These are phyloP conservation scores for Cotesia typhae DNA, from an alignment of 1,140 invertebrate genomes.

Conservation along the genomic window DNA sequence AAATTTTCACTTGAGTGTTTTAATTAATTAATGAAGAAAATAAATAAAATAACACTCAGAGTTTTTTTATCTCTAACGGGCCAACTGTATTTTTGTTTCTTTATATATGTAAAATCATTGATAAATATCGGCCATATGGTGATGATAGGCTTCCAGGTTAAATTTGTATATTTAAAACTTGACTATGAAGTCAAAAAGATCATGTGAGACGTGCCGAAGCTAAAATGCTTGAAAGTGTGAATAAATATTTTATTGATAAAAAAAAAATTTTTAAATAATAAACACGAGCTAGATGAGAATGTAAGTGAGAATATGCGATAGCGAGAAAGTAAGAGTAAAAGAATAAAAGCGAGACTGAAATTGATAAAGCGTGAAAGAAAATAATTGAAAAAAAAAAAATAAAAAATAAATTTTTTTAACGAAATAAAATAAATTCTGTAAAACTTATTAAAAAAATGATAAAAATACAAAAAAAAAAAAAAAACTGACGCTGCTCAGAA, in stretches of 20 bases:
- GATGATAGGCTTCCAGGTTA: constrained; percentile 64
- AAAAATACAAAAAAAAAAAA: constrained; percentile 16
- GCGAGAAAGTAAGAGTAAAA: constrained; percentile 6
- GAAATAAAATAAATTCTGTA: constrained; percentile 17
- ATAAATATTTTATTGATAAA: constrained; percentile 60
- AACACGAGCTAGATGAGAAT: background rate
- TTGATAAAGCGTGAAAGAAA: constrained; percentile 5
- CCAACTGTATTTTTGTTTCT: constrained; percentile 17
- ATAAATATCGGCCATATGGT: constrained; percentile 7
- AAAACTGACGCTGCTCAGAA: constrained; percentile 56
- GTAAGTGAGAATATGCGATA: constrained; percentile 1
- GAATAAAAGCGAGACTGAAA: background rate
- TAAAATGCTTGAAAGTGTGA: constrained; percentile 59
- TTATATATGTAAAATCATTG: constrained; percentile 16
- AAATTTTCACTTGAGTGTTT: background rate
- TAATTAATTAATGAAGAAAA: constrained; percentile 7
- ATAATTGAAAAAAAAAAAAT: background rate
- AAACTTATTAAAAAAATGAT: constrained; percentile 26
- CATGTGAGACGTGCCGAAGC: constrained; percentile 49
- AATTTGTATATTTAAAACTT: constrained; percentile 60
- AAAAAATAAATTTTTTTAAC: background rate
- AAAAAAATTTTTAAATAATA: constrained; percentile 34
- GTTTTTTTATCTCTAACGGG: constrained; percentile 8
- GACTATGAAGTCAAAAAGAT: constrained; percentile 42
- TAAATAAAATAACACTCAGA: constrained; percentile 12